Evolutionary conservation across 2,113 vertebrate genomes (phyloP), one percentile per base, ranked within the genome.

Genomic region (Galemys pyrenaicus): DNA sequence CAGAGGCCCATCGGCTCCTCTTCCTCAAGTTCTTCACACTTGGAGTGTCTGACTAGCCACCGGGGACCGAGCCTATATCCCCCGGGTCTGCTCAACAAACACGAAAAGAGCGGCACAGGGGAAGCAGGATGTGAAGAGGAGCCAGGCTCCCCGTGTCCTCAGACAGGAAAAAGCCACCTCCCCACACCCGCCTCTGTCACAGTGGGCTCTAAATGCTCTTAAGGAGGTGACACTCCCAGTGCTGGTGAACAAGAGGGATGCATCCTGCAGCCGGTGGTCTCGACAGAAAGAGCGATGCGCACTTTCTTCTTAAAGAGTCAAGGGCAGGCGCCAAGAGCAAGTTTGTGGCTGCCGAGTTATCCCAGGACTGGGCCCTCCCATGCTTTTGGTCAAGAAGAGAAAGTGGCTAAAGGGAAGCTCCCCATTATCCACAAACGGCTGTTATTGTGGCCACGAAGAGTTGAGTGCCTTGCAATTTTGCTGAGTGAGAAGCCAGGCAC

Each of bases 371-470:
- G n/a, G 24, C 20, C 58, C 16, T 71, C 75, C 51, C 19, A 8
- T 24, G n/a, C 44, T 74, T 67, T n/a, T 28, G 37, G 41, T 32
- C 80, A 74, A 54, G 28, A 6, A 68, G 94, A 87, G 95, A 96
- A 95, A 96, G 93, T 77, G 54, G 30, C 75, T 28, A 5, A 67
- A 92, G 56, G 71, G 19, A 96, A 32, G 62, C 51, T 82, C 58
- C 64, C 71, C 37, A 41, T 89, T 81, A 91, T 26, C 91, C 80
- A 32, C 77, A 95, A 89, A 49, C 39, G 77, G 41, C 65, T 93
- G 58, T 96, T 95, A 84, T 15, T 92, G 87, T 95, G 75, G 51
- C 96, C 89, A 74, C 86, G 37, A 64, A 95, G 30, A 54, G 73
- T 65, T 49, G 17, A 80, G 75, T 46, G 70, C 86, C 87, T 96